phyloP scores from a whole-genome alignment of 2,113 vertebrate genomes.

The Zosterops lateralis region DNA sequence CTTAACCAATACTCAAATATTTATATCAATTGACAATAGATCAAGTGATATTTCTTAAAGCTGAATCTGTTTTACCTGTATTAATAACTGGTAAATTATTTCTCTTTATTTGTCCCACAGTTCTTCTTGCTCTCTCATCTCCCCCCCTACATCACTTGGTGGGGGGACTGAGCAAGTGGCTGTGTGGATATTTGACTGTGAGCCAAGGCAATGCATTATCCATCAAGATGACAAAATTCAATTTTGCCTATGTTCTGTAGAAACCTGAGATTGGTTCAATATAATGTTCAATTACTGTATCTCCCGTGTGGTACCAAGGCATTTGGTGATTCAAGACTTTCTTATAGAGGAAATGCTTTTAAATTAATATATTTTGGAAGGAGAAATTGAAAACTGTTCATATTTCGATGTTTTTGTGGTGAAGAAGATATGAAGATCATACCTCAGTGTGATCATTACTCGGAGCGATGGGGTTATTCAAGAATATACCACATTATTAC shows the following conservation, averaged over 20 bases:
- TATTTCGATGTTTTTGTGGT: neutral
- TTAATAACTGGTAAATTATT: neutral
- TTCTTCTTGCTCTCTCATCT: neutral
- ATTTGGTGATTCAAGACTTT: conserved; percentile 5
- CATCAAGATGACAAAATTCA: conserved; percentile 39
- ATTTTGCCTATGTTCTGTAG: conserved; percentile 3
- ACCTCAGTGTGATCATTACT: neutral
- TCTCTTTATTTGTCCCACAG: neutral
- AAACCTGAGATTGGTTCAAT: conserved; percentile 16
- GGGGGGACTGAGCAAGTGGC: neutral
- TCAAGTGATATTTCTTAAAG: neutral
- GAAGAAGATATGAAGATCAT: neutral
- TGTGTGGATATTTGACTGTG: neutral
- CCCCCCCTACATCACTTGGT: too few relatives aligned
- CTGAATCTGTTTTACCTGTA: neutral
- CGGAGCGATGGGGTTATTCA: neutral
- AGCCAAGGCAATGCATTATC: conserved; percentile 9
- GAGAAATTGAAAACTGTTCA: conserved; percentile 9
- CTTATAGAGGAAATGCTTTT: neutral
- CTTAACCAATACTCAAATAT: neutral
- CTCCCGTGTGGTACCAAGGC: neutral
- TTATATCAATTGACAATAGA: neutral
- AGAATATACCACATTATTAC: neutral
- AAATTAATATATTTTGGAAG: conserved; percentile 37
- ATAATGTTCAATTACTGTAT: conserved; percentile 34